phyloP scores from a whole-genome alignment of 1,140 invertebrate genomes.

The Yoshiicerus persimilis region DNA sequence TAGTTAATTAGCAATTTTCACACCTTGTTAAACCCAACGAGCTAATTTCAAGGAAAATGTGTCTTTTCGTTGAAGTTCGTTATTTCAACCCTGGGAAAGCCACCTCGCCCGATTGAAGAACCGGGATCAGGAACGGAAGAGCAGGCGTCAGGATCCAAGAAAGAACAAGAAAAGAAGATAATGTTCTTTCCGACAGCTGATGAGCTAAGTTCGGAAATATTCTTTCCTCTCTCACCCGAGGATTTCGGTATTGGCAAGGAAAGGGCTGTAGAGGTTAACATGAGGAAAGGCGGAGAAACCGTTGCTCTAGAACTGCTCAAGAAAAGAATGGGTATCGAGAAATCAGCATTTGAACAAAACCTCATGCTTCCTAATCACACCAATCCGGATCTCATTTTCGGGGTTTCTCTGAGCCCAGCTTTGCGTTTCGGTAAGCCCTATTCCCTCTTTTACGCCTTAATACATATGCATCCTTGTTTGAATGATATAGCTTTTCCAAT shows the following conservation, averaged over 20 bases:
- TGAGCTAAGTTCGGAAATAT: conserved; percentile 11
- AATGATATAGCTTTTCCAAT: too few species aligned
- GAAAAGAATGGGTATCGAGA: conserved; percentile 61
- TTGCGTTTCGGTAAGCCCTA: conserved; percentile 60
- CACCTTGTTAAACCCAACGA: neutral
- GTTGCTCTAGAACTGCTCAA: conserved; percentile 62
- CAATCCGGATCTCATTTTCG: conserved; percentile 64
- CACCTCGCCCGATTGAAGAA: conserved; percentile 44
- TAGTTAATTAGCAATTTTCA: neutral
- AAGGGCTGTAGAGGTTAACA: conserved; percentile 53
- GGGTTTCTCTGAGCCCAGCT: conserved; percentile 67
- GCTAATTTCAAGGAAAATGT: neutral
- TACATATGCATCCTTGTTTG: neutral
- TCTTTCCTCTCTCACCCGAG: conserved; percentile 58
- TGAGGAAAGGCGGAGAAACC: conserved; percentile 69
- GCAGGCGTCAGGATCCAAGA: neutral
- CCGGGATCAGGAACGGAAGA: neutral
- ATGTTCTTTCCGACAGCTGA: conserved; percentile 12
- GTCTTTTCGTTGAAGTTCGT: conserved; percentile 37
- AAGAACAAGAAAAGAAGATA: neutral
- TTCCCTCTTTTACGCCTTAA: neutral
- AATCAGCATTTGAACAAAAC: conserved; percentile 59
- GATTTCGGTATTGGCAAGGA: conserved; percentile 62
- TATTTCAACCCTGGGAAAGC: conserved; percentile 52
- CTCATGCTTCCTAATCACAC: conserved; percentile 64